A percentile compares a stretch with the other conserved stretches of the same genome.
These are phyloP conservation scores for Synanthedon myopaeformis DNA, from an alignment of 2,888 invertebrate genomes.

Conservation along the genomic window DNA sequence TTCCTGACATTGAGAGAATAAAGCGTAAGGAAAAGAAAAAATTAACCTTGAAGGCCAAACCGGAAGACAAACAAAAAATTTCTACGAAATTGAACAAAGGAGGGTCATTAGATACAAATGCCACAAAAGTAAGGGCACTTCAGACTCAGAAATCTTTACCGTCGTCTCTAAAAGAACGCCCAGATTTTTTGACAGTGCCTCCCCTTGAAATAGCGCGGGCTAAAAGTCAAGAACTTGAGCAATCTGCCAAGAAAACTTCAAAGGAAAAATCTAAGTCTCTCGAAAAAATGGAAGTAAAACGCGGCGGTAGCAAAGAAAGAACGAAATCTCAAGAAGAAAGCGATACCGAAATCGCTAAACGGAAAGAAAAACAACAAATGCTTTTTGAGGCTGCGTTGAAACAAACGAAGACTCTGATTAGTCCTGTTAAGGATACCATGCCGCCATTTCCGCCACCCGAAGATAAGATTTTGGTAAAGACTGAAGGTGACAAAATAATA, in stretches of 20 bases:
- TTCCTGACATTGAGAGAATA: constrained; percentile 61
- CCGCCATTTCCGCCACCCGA: constrained; percentile 80
- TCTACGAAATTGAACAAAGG: constrained; percentile 55
- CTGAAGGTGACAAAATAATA: constrained; percentile 77
- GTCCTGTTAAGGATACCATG: constrained; percentile 78
- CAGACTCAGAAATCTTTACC: constrained; percentile 70
- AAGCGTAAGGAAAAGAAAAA: constrained; percentile 63
- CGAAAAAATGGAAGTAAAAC: constrained; percentile 73
- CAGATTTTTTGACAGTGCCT: constrained; percentile 65
- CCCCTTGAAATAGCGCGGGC: constrained; percentile 69
- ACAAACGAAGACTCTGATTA: constrained; percentile 79
- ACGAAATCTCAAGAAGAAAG: constrained; percentile 80
- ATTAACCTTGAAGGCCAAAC: constrained; percentile 51
- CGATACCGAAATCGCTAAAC: constrained; percentile 77
- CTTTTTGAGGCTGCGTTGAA: constrained; percentile 81
- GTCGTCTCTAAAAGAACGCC: constrained; percentile 61
- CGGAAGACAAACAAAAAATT: constrained; percentile 54
- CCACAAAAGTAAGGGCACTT: constrained; percentile 52
- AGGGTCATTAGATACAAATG: constrained; percentile 62
- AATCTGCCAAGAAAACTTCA: constrained; percentile 56
- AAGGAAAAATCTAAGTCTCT: constrained; percentile 78
- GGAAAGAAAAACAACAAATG: constrained; percentile 81
- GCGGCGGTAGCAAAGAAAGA: constrained; percentile 72
- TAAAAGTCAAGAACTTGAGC: constrained; percentile 73
- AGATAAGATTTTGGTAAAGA: constrained; percentile 78